phyloP scores from a whole-genome alignment of 2,797 vertebrate genomes.

The Darevskia nairensis region DNA sequence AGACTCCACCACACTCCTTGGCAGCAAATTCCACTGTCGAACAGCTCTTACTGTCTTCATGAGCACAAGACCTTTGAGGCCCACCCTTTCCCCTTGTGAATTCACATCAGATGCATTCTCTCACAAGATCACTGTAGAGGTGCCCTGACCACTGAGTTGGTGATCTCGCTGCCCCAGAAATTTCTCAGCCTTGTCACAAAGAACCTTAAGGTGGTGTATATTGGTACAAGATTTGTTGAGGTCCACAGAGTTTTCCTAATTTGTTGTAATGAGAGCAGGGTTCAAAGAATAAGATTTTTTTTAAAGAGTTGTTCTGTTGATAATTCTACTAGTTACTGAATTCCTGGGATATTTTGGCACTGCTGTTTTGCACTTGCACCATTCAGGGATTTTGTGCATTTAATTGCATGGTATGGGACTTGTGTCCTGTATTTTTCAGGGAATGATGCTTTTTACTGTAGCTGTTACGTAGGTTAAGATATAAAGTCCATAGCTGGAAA shows the following conservation, averaged over 20 bases:
- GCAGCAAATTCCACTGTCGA: too few relatives aligned
- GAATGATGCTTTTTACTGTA: neutral
- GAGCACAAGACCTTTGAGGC: neutral
- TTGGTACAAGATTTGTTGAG: neutral
- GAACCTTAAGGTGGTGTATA: neutral
- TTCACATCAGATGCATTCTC: neutral
- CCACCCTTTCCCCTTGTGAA: neutral
- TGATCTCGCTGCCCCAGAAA: neutral
- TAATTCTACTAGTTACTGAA: neutral
- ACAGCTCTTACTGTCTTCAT: too few relatives aligned
- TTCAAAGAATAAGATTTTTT: neutral
- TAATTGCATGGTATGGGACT: neutral
- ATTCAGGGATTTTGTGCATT: neutral
- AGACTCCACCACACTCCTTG: too few relatives aligned
- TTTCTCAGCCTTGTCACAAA: neutral
- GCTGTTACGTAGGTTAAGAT: neutral
- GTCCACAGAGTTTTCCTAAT: neutral
- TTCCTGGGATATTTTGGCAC: neutral
- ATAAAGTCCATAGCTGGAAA: constrained; percentile 43
- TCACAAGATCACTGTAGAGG: too few relatives aligned
- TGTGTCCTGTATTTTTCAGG: neutral
- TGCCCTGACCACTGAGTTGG: neutral
- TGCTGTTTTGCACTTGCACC: neutral
- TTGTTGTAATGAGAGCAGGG: neutral
- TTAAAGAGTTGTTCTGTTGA: neutral